Conservation (phyloP, 2,888 invertebrate species). For the Eulithis prunata region DNA sequence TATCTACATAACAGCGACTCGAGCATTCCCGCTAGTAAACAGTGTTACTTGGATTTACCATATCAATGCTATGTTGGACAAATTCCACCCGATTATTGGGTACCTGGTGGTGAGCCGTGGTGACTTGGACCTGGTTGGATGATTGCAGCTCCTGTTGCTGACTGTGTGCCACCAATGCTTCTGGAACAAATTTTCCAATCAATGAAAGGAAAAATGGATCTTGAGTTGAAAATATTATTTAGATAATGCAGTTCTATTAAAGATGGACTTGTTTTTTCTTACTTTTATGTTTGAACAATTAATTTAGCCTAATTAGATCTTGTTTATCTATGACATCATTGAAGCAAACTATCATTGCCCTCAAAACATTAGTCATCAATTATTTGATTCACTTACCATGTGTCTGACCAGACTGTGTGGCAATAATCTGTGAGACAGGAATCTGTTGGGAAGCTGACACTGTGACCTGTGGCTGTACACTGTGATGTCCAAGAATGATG, state of each 20-base stretch:
- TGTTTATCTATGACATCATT: too few species aligned
- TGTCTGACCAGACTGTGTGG: conserved; percentile 73
- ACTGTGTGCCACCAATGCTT: conserved; percentile 76
- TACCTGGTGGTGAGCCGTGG: conserved; percentile 79
- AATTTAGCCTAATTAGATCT: too few species aligned
- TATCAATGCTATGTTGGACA: conserved; percentile 83
- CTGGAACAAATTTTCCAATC: conserved; percentile 46
- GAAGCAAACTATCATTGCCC: neutral
- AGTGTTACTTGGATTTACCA: conserved; percentile 80
- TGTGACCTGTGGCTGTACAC: conserved; percentile 73
- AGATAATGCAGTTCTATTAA: too few species aligned
- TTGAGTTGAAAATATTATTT: too few species aligned
- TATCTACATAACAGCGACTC: conserved; percentile 50
- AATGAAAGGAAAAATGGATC: neutral
- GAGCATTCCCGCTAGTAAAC: conserved; percentile 74
- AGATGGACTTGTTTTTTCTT: too few species aligned
- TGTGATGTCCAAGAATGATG: conserved; percentile 84
- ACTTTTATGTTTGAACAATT: too few species aligned
- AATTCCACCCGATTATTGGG: conserved; percentile 83
- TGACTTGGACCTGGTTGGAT: conserved; percentile 67
- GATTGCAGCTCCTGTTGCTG: conserved; percentile 76
- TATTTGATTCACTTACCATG: conserved; percentile 61
- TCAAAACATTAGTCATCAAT: conserved; percentile 12
- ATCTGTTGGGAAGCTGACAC: conserved; percentile 76
- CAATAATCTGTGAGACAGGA: conserved; percentile 78